Conservation (phyloP, 2,797 vertebrate species). For the Notolepis coatsorum region DNA sequence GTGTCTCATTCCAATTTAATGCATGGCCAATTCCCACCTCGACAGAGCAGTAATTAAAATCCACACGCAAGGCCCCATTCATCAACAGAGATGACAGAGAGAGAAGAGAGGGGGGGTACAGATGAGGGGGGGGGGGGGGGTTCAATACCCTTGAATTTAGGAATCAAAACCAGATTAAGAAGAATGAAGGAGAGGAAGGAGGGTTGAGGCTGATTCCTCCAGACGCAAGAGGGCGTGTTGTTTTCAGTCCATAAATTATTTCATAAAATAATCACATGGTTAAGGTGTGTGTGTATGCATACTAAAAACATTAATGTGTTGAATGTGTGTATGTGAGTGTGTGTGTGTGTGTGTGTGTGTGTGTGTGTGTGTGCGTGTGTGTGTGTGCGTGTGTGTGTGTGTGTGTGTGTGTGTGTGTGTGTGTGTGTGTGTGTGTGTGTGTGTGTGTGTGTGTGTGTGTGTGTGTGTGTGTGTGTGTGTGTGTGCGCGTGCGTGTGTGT, state of each 20-base stretch:
- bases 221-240: conserved; percentile 34
- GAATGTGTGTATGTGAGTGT: background rate
- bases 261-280: background rate
- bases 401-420: background rate
- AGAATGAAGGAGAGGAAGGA: background rate
- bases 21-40: conserved; percentile 81
- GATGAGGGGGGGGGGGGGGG: background rate
- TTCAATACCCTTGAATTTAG: conserved; percentile 64
- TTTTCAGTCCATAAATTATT: conserved; percentile 18
- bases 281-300: background rate
- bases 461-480: background rate
- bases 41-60: conserved; percentile 82
- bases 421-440: background rate
- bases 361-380: background rate
- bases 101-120: conserved; percentile 27
- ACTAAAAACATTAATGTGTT: background rate
- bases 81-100: conserved; percentile 73
- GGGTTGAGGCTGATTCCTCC: conserved; percentile 36
- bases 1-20: conserved; percentile 85
- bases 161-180: conserved; percentile 41
- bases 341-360: background rate
- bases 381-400: background rate
- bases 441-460: too few relatives aligned
- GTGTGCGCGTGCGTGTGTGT: background rate
- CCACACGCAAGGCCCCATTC: conserved; percentile 78